These are phyloP conservation scores for Oncorhynchus tshawytscha DNA, from an alignment of 2,113 vertebrate species.

Conservation along the genomic window DNA sequence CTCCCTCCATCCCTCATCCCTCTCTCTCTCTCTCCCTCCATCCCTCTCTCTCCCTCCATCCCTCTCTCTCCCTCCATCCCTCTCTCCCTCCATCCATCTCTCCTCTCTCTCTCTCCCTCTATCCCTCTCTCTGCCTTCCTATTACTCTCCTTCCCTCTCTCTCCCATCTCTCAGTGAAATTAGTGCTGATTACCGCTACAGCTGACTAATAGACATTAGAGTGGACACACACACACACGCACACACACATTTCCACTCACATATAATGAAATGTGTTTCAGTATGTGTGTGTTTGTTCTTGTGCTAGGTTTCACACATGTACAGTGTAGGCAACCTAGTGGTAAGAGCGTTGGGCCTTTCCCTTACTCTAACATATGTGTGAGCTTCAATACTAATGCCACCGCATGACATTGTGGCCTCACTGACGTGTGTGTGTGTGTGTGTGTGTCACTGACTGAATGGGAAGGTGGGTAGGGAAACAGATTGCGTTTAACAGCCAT, in stretches of 20 bases:
- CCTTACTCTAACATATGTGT: conserved; percentile 22
- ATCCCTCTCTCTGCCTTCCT: neutral
- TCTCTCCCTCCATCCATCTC: conserved; percentile 12
- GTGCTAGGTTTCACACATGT: conserved; percentile 30
- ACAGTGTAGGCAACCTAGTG: conserved; percentile 4
- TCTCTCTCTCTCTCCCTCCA: fast-evolving
- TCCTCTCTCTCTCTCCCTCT: neutral
- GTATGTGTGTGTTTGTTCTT: conserved; percentile 45
- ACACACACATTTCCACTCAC: neutral
- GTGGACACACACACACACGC: neutral
- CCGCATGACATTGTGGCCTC: conserved; percentile 56
- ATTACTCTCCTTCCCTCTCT: neutral
- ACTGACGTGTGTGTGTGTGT: conserved; percentile 38
- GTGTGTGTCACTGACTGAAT: conserved; percentile 54
- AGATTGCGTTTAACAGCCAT: conserved; percentile 80
- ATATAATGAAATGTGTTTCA: conserved; percentile 8
- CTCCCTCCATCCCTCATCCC: neutral
- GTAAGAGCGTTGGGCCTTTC: too few species aligned
- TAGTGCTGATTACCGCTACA: neutral
- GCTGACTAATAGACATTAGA: too few species aligned
- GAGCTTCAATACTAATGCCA: conserved; percentile 48
- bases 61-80: neutral
- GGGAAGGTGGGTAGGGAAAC: conserved; percentile 74
- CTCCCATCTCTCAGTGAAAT: neutral
- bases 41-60: neutral